phyloP scores from a whole-genome alignment of 2,113 vertebrate species.

The Trogon surrucura region DNA sequence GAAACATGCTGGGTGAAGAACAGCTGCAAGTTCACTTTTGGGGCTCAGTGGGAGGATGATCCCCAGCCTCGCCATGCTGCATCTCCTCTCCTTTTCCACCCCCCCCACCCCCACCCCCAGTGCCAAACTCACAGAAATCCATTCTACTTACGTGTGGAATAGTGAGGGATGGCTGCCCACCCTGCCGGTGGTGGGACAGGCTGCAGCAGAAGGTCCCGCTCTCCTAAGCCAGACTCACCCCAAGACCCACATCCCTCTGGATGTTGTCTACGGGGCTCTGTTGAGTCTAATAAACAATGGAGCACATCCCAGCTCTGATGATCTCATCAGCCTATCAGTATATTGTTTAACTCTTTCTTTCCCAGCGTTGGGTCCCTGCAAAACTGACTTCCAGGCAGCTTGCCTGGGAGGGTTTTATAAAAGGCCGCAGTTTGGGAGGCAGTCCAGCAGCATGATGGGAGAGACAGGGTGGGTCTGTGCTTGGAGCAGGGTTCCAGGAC shows the following conservation, averaged over 20 bases:
- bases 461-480: background rate
- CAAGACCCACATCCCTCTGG: constrained; percentile 13
- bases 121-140: background rate
- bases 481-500: background rate
- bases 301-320: constrained; percentile 60
- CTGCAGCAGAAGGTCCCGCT: background rate
- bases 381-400: background rate
- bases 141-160: constrained; percentile 12
- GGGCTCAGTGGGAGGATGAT: background rate
- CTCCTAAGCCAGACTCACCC: background rate
- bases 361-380: background rate
- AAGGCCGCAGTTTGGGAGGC: background rate
- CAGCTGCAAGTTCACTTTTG: background rate
- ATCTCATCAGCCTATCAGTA: constrained; percentile 59
- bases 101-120: background rate
- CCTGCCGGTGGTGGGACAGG: background rate
- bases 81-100: background rate
- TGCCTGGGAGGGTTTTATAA: background rate
- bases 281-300: constrained; percentile 46
- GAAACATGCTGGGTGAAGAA: background rate
- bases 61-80: rapidly evolving
- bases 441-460: background rate
- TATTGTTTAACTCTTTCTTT: constrained; percentile 51
- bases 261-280: constrained; percentile 19
- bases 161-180: background rate